phyloP scores from a whole-genome alignment of 2,888 invertebrate genomes.

The Subacronicta megacephala region DNA sequence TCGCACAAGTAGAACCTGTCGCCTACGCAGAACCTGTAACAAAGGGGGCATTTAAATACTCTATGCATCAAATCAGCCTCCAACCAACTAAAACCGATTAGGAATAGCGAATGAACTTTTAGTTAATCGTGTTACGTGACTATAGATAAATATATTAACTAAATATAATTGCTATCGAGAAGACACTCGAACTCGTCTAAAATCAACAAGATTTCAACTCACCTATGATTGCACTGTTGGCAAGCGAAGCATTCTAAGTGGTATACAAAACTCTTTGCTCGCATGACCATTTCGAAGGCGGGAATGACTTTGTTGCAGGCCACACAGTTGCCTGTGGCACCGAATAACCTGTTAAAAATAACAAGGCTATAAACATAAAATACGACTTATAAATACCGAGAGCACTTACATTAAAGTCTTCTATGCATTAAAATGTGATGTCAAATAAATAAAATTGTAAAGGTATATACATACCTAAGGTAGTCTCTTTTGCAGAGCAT shows the following conservation, averaged over 20 bases:
- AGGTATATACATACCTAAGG: slow-evolving; percentile 95
- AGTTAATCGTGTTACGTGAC: not conserved
- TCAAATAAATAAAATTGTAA: slow-evolving; percentile 30
- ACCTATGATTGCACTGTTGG: slow-evolving; percentile 98
- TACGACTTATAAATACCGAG: slow-evolving; percentile 67
- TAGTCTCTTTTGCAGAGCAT: slow-evolving; percentile 97
- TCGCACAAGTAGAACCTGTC: slow-evolving; percentile 98
- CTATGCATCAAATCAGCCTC: slow-evolving; percentile 3
- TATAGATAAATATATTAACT: no score
- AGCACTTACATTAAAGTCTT: slow-evolving; percentile 67
- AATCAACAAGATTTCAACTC: slow-evolving; percentile 53
- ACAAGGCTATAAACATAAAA: slow-evolving; percentile 68
- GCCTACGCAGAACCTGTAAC: slow-evolving; percentile 96
- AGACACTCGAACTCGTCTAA: no score
- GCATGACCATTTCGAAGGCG: slow-evolving; percentile 98
- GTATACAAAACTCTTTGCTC: slow-evolving; percentile 97
- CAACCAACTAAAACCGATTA: not conserved
- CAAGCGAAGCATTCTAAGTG: slow-evolving; percentile 98
- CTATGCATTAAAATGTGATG: slow-evolving; percentile 45
- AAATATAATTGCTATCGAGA: no score
- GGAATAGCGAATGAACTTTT: not conserved
- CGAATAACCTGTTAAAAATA: slow-evolving; percentile 93
- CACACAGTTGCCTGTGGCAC: slow-evolving; percentile 96
- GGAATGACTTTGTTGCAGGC: slow-evolving; percentile 98
- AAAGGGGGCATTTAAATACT: slow-evolving; percentile 28